phyloP scores from a whole-genome alignment of 2,113 vertebrate species.

The Zapornia atra region DNA sequence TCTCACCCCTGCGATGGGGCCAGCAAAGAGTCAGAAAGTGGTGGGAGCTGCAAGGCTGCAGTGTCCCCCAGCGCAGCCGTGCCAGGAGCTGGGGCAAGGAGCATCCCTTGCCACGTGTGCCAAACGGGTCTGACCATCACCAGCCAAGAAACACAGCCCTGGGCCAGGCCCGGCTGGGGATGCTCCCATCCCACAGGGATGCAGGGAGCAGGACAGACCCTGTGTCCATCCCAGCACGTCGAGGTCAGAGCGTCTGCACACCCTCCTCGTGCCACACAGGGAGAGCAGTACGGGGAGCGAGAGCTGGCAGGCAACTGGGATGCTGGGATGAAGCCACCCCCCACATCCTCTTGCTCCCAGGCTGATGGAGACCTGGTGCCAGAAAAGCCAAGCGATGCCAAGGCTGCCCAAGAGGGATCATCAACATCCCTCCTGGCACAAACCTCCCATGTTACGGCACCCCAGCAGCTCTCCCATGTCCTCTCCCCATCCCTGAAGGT shows the following conservation, averaged over 20 bases:
- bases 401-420: not conserved
- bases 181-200: not conserved
- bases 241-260: accelerated
- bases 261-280: accelerated
- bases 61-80: accelerated
- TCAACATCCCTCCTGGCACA: accelerated
- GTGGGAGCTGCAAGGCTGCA: accelerated
- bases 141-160: no score
- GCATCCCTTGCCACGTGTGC: no score
- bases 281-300: accelerated
- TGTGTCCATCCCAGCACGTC: accelerated
- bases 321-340: not conserved
- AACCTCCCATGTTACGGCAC: not conserved
- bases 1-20: accelerated
- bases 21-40: not conserved
- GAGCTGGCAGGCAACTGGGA: not conserved
- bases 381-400: not conserved
- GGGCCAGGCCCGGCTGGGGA: accelerated
- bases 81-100: not conserved
- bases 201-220: accelerated
- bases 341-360: accelerated
- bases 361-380: accelerated
- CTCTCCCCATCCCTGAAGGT: not conserved
- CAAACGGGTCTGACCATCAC: accelerated
- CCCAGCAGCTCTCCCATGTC: not conserved